These are phyloP conservation scores for Troides oblongomaculatus DNA, from an alignment of 2,888 invertebrate genomes.

Conservation along the genomic window DNA sequence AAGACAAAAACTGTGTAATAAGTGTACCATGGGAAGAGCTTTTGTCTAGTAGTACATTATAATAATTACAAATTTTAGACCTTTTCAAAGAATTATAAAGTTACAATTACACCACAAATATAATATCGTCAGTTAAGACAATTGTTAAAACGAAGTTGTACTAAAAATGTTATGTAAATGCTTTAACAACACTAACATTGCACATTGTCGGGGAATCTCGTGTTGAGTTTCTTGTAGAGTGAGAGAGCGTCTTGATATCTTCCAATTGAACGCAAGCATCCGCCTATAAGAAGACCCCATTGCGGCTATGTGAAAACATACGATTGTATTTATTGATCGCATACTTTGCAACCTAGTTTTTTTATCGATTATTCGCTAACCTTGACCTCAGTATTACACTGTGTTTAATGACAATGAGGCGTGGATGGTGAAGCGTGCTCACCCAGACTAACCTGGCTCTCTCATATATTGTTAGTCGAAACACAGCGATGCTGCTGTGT, in stretches of 20 bases:
- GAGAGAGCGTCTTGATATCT: slow-evolving; percentile 91
- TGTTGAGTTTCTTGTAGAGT: slow-evolving; percentile 91
- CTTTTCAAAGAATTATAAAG: no score
- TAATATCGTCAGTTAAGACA: no score
- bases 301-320: slow-evolving; percentile 78
- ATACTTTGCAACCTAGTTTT: neutral
- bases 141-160: no score
- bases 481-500: no score
- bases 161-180: neutral
- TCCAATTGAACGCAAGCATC: slow-evolving; percentile 88
- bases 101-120: no score
- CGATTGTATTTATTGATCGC: neutral
- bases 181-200: slow-evolving; percentile 83
- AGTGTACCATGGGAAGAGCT: neutral
- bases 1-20: neutral
- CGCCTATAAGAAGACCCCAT: slow-evolving; percentile 91
- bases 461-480: no score
- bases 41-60: neutral
- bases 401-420: no score
- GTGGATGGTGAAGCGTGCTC: no score
- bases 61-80: neutral
- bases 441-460: no score
- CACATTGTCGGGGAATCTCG: slow-evolving; percentile 95
- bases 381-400: no score
- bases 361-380: neutral